These are phyloP conservation scores for Lycodopsis pacificus DNA, from an alignment of 2,797 vertebrate species.

Conservation along the genomic window DNA sequence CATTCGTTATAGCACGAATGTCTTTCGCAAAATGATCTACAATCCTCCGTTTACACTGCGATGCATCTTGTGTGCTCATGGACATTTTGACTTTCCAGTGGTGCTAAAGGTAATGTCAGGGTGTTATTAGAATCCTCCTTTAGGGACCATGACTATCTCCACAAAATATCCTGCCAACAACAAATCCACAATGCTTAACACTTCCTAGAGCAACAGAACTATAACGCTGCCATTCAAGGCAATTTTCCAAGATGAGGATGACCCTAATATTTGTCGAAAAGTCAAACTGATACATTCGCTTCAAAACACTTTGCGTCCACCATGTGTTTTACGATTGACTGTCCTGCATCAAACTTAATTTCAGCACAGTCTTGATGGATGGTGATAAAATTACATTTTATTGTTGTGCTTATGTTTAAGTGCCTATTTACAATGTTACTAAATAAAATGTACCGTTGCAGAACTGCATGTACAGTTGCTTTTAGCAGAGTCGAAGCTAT, in stretches of 20 bases:
- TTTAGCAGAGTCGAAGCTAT: constrained; percentile 48
- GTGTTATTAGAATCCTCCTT: background rate
- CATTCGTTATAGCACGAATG: background rate
- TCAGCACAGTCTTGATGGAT: background rate
- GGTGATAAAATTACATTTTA: background rate
- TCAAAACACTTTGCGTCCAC: background rate
- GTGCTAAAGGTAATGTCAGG: background rate
- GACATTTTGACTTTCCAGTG: background rate
- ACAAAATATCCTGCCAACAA: background rate
- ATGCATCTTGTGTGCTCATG: background rate
- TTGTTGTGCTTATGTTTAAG: constrained; percentile 13
- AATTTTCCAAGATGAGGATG: background rate
- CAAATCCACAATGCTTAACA: background rate
- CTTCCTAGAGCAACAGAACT: background rate
- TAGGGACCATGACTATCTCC: background rate
- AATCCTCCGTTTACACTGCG: background rate
- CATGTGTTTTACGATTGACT: background rate
- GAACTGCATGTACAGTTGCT: constrained; percentile 25
- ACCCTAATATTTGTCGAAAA: background rate
- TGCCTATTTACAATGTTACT: constrained; percentile 18
- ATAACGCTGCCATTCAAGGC: background rate
- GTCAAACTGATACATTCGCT: background rate
- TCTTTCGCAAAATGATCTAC: background rate
- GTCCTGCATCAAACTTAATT: background rate
- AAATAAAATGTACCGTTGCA: constrained; percentile 33